Evolutionary conservation across 2,113 vertebrate genomes (phyloP), one percentile per base, ranked within the genome.

Genomic region (Physeter macrocephalus): DNA sequence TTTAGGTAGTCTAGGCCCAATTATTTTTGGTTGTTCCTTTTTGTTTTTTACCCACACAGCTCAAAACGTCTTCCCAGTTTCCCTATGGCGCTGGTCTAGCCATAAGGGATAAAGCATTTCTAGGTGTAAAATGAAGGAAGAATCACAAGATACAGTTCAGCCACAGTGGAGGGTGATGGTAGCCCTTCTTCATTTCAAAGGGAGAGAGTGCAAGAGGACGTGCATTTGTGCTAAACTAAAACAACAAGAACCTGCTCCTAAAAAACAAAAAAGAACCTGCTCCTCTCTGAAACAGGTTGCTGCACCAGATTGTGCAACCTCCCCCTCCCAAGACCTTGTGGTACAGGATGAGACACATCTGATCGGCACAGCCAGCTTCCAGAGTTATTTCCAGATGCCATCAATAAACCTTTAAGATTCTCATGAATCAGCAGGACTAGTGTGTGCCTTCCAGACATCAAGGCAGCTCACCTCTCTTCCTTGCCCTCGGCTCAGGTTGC

Each of bases 301-400:
- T 77, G 66, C 57, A 64, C 39, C 82, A 84, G 84, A 54, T 18
- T 94, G 72, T 90, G 71, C 29, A 88, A 72, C 39, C 72, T 81
- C 80, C 57, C 23, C 89, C 59, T 89, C 86, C 75, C 87, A 25
- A 13, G 93, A 97, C 72, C n/a, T 83, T 92, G 66, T 12, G 8
- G 23, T n/a, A 43, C 84, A 95, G 90, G 49, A 90, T 54, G 89
- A 92, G 64, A 77, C 62, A 86, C 39, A 77, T 57, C 64, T 81
- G 64, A 81, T 77, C 10, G 36, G 89, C 74, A 95, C 29, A 86
- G 39, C 41, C 0, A n/a, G 62, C n/a, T 77, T 78, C 69, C 62
- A 87, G 80, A 74, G 75, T 81, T 92, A 93, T 90, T 97, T 95
- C 80, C 83, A 96, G 92, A 88, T n/a, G 84, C 89, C 83, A 84